Evolutionary conservation across 2,888 invertebrate species (phyloP), one percentile per base, ranked within the genome.

Genomic region (Drosophila melanocephala): DNA sequence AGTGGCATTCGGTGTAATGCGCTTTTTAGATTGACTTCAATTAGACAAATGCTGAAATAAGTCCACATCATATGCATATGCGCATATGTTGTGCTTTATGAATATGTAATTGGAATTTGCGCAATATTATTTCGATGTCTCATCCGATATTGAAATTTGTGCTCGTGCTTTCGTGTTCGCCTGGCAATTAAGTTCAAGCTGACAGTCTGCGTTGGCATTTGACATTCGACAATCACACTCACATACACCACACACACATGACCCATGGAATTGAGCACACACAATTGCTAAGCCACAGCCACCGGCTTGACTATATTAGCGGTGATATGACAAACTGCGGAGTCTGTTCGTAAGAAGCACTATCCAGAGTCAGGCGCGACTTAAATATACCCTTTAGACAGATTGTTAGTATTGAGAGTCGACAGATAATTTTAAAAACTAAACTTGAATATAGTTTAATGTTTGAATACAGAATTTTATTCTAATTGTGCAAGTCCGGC

Each of bases 251-350:
- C 28, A 22, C 14, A 5, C n/a, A 60, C 56, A 33, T 50, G 52
- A 37, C 47, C 47, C 22, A 22, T 47, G 22, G 22, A 47, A 35
- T 2, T 16, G 39, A 37, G 62, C 52, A 50, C 62, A 30, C 50
- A 37, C 64, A 33, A 66, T 66, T 77, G 72, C 77, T 71, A 65
- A 80, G 86, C 77, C 81, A 52, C 78, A 78, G 70, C 70, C 72
- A 74, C 59, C 72, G 71, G 74, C 79, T 77, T 70, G 81, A 63
- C 65, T 79, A 76, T 85, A 85, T 85, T 82, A 77, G 85, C 71
- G 90, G 89, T 87, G 71, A 75, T 82, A 84, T 84, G 79, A 82
- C 88, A 85, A 84, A 85, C 88, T 80, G 67, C 72, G 51, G 28
- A 65, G 75, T 77, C 72, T 56, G 51, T 59, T 58, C 71, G 66